Evolutionary conservation across 2,113 vertebrate genomes (phyloP).

Genomic region (Turnix velox): DNA sequence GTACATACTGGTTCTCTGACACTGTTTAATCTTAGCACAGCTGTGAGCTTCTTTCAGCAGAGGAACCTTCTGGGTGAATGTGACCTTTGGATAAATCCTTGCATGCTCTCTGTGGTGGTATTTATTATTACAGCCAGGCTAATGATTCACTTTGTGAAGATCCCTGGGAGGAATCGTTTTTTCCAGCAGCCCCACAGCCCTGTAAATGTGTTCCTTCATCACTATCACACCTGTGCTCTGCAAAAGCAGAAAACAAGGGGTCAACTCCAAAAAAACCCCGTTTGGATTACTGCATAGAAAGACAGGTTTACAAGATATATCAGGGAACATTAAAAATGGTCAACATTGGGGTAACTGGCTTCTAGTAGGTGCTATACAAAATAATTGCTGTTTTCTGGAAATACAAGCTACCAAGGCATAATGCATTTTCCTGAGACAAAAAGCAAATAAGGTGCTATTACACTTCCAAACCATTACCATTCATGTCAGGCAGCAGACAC

Average conservation of each 20-base stretch:
- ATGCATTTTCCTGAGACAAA: neutral
- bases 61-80: neutral
- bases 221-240: neutral
- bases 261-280: neutral
- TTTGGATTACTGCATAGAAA: neutral
- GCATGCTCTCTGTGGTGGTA: neutral
- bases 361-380: neutral
- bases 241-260: neutral
- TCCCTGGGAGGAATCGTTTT: neutral
- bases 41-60: neutral
- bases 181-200: neutral
- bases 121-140: slow-evolving; percentile 6
- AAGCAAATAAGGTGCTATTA: neutral
- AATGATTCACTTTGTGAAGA: slow-evolving; percentile 9
- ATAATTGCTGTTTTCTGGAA: neutral
- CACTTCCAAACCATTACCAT: neutral
- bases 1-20: slow-evolving; percentile 1
- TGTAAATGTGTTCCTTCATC: neutral
- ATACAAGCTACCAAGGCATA: neutral
- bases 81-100: slow-evolving; percentile 23
- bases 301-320: neutral
- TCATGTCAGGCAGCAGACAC: neutral
- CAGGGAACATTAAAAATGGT: neutral
- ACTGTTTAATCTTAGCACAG: slow-evolving; percentile 41
- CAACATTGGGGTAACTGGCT: neutral